These are phyloP conservation scores for Toxostoma redivivum DNA, from an alignment of 2,113 vertebrate genomes.

Conservation along the genomic window DNA sequence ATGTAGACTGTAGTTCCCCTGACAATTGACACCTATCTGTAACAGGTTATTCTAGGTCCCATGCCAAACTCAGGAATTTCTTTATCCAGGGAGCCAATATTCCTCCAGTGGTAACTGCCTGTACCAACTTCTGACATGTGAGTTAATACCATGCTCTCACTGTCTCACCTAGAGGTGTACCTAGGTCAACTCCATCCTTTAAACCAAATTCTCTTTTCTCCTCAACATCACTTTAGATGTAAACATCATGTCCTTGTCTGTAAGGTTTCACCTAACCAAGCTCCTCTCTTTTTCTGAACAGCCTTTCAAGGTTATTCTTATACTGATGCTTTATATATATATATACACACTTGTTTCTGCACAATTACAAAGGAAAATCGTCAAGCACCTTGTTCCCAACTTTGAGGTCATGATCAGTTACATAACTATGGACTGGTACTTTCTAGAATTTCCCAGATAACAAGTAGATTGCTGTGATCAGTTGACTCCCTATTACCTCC, in stretches of 20 bases:
- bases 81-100: not conserved
- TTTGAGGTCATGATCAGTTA: not conserved
- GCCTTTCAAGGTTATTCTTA: not conserved
- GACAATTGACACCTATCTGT: not conserved
- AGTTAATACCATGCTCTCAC: not conserved
- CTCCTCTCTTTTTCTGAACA: not conserved
- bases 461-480: not conserved
- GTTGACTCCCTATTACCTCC: not conserved
- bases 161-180: not conserved
- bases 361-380: not conserved
- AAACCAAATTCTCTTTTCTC: not conserved
- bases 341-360: not conserved
- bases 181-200: not conserved
- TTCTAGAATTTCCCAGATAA: not conserved
- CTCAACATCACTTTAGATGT: not conserved
- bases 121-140: not conserved
- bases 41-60: not conserved
- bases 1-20: not conserved
- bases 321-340: not conserved
- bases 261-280: not conserved
- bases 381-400: not conserved
- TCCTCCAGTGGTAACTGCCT: not conserved
- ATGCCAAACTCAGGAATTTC: not conserved
- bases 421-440: not conserved
- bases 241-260: not conserved